These are phyloP conservation scores for Bubo scandiacus DNA, from an alignment of 2,113 vertebrate species.

Conservation along the genomic window DNA sequence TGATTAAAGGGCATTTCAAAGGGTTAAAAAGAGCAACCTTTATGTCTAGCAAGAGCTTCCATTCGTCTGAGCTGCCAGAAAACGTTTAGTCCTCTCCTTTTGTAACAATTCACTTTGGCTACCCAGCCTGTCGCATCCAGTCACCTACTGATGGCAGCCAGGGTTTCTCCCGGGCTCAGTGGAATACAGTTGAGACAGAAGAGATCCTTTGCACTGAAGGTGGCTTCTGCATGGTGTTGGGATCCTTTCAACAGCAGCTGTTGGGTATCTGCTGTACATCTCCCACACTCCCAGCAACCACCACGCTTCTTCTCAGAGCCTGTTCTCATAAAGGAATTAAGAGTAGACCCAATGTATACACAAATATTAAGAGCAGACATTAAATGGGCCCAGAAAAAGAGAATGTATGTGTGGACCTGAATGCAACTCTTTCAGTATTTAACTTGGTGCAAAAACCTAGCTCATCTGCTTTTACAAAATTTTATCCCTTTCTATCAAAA, in stretches of 20 bases:
- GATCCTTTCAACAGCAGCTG: background rate
- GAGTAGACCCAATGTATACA: background rate
- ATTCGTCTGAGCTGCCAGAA: background rate
- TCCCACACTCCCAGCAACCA: background rate
- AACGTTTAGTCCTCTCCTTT: background rate
- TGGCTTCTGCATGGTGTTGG: background rate
- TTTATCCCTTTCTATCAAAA: background rate
- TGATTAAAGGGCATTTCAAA: conserved; percentile 5
- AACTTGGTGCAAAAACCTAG: background rate
- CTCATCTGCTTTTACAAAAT: background rate
- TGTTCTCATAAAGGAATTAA: background rate
- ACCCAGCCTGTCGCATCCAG: background rate
- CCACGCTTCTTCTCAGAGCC: background rate
- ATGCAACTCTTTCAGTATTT: background rate
- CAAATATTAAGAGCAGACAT: background rate
- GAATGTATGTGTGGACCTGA: background rate
- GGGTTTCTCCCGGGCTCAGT: background rate
- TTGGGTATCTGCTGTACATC: background rate
- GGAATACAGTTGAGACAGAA: background rate
- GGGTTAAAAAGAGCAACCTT: background rate
- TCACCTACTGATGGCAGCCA: background rate
- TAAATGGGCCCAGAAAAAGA: background rate
- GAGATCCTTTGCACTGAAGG: background rate
- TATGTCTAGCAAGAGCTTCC: background rate
- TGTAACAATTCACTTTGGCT: background rate